Conservation (phyloP, 1,140 invertebrate genomes). For the Bradysia coprophila region DNA sequence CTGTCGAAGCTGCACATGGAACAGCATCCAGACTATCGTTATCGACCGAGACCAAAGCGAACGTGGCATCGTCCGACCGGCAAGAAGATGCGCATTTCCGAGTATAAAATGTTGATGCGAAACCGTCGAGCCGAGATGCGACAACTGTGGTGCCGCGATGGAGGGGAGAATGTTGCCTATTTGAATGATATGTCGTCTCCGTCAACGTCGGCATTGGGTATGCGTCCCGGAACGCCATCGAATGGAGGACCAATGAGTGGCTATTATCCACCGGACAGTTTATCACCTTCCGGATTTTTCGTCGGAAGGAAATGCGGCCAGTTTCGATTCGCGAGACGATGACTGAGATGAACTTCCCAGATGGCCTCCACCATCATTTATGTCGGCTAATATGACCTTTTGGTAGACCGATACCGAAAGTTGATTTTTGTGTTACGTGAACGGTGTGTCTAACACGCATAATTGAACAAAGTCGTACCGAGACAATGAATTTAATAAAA, state of each 20-base stretch:
- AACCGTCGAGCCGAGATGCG: conserved; percentile 85
- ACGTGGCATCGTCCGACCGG: conserved; percentile 52
- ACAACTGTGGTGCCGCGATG: conserved; percentile 74
- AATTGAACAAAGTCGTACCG: too few species aligned
- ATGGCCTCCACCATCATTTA: neutral
- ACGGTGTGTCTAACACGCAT: too few species aligned
- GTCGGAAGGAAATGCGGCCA: conserved; percentile 13
- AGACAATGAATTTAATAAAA: too few species aligned
- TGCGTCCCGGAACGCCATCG: neutral
- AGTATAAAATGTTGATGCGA: conserved; percentile 95
- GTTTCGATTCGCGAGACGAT: conserved; percentile 3
- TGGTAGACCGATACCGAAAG: too few species aligned
- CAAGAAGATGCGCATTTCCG: conserved; percentile 96
- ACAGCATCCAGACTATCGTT: conserved; percentile 97
- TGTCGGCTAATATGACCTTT: too few species aligned
- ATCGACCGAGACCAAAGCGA: conserved; percentile 89
- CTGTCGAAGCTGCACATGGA: conserved; percentile 98
- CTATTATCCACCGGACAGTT: conserved; percentile 17
- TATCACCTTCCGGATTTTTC: conserved; percentile 20
- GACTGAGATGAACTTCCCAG: neutral
- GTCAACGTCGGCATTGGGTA: neutral
- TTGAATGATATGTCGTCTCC: conserved; percentile 1
- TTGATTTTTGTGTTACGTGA: too few species aligned
- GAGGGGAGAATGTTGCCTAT: conserved; percentile 10
- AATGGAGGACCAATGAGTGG: conserved; percentile 1